A percentile compares a stretch with the other conserved stretches of the same genome.
Evolutionary conservation across 1,140 invertebrate genomes (phyloP).

Genomic region (Melitaea cinxia): DNA sequence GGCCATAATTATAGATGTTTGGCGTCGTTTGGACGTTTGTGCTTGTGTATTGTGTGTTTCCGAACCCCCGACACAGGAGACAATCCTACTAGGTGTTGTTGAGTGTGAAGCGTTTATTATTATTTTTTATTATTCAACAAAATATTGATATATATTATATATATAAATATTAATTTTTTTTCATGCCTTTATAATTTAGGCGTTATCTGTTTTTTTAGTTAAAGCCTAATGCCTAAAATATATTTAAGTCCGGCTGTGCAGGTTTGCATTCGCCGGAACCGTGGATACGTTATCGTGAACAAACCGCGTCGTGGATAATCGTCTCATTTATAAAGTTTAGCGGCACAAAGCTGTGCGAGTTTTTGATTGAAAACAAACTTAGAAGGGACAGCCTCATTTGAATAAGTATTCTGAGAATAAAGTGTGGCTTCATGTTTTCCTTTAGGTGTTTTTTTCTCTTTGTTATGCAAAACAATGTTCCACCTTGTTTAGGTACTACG

Average conservation of each 20-base stretch:
- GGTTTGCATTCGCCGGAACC: slow-evolving; percentile 30
- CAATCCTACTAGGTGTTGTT: too few species aligned
- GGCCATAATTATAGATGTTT: too few species aligned
- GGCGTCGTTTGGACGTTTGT: too few species aligned
- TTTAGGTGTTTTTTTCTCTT: slow-evolving; percentile 80
- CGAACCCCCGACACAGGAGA: too few species aligned
- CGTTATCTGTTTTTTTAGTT: background rate
- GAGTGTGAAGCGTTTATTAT: too few species aligned
- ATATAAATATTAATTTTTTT: background rate
- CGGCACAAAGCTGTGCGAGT: slow-evolving; percentile 76
- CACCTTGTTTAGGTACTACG: slow-evolving; percentile 81
- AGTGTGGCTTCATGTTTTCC: slow-evolving; percentile 82
- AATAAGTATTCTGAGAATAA: slow-evolving; percentile 82
- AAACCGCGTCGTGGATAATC: slow-evolving; percentile 71
- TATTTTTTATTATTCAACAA: too few species aligned
- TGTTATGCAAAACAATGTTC: slow-evolving; percentile 81
- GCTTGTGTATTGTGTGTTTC: too few species aligned
- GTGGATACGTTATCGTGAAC: slow-evolving; percentile 60
- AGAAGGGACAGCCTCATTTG: slow-evolving; percentile 81
- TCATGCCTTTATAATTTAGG: background rate
- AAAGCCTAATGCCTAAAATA: background rate
- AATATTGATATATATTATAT: background rate
- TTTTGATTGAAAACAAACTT: slow-evolving; percentile 82
- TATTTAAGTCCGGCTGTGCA: background rate
- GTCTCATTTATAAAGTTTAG: slow-evolving; percentile 81